Evolutionary conservation across 2,888 invertebrate genomes (phyloP), one percentile per base, ranked within the genome.

Genomic region (Chrysopilus asiliformis): DNA sequence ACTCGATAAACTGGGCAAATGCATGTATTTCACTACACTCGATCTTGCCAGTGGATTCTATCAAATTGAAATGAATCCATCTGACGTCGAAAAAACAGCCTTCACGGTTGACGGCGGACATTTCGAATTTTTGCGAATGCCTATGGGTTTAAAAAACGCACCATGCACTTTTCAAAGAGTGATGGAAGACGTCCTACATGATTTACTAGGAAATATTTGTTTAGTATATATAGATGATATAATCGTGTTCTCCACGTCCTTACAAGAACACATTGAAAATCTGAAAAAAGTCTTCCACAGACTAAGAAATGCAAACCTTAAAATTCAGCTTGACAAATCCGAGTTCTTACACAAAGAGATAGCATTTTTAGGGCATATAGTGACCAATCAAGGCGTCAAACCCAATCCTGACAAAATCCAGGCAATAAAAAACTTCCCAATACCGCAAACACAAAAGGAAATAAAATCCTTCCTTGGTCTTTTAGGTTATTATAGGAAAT

Each of bases 1-100:
- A n/a, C n/a, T n/a, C n/a, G n/a, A n/a, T n/a, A n/a, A n/a, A n/a
- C n/a, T n/a, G n/a, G n/a, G n/a, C n/a, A n/a, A n/a, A n/a, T n/a
- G n/a, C n/a, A n/a, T n/a, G n/a, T n/a, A n/a, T n/a, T n/a, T n/a
- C n/a, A n/a, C n/a, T n/a, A n/a, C n/a, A n/a, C n/a, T n/a, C n/a
- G n/a, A n/a, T n/a, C n/a, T n/a, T n/a, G n/a, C n/a, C n/a, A n/a
- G 43, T 20, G 56, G 54, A 1, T 58, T 52, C 33, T 49, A 51
- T 31, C 53, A 57, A 39, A 51, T 57, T 2, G 47, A 47, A 9
- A 37, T 57, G 24, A 32, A 44, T 8, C 25, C 34, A 17, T 41
- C 46, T 10, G 47, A 49, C 13, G 44, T 45, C 13, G 32, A 38
- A 35, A 56, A 54, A 43, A 56, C 55, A 1, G 51, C 53, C 6